A percentile compares a stretch with the other conserved stretches of the same genome.
Conservation (phyloP, 1,140 invertebrate genomes). For the Aphis craccivora region DNA sequence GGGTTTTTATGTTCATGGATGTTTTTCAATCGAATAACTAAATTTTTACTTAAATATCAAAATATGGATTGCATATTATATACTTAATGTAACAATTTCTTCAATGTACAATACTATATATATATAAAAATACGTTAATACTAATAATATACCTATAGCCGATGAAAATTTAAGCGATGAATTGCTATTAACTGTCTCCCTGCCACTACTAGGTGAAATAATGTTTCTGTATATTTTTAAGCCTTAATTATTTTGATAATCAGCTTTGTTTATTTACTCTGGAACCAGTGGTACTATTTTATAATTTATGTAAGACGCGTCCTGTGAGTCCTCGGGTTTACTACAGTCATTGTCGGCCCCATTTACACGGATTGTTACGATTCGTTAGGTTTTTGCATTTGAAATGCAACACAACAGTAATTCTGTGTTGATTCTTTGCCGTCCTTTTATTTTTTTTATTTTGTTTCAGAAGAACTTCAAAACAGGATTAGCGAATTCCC, state of each 20-base stretch:
- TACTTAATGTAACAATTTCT: background rate
- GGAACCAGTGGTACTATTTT: background rate
- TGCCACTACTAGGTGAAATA: background rate
- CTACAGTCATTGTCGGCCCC: background rate
- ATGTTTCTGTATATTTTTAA: slow-evolving; percentile 19
- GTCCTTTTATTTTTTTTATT: background rate
- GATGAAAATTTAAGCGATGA: background rate
- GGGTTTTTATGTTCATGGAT: background rate
- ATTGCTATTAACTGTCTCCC: background rate
- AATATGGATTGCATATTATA: background rate
- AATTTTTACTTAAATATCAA: background rate
- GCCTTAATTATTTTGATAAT: slow-evolving; percentile 51
- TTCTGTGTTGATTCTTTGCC: slow-evolving; percentile 32
- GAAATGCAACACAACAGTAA: slow-evolving; percentile 34
- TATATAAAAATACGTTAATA: no score
- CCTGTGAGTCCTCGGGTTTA: background rate
- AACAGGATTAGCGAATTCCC: background rate
- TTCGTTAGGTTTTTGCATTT: slow-evolving; percentile 57
- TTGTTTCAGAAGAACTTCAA: background rate
- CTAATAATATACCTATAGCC: background rate
- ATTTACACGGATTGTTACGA: slow-evolving; percentile 50
- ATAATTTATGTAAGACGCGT: slow-evolving; percentile 50
- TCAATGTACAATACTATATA: background rate
- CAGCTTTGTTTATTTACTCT: slow-evolving; percentile 50
- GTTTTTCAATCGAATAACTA: background rate